Conservation (phyloP, 2,888 invertebrate genomes). For the Pterostichus niger region DNA sequence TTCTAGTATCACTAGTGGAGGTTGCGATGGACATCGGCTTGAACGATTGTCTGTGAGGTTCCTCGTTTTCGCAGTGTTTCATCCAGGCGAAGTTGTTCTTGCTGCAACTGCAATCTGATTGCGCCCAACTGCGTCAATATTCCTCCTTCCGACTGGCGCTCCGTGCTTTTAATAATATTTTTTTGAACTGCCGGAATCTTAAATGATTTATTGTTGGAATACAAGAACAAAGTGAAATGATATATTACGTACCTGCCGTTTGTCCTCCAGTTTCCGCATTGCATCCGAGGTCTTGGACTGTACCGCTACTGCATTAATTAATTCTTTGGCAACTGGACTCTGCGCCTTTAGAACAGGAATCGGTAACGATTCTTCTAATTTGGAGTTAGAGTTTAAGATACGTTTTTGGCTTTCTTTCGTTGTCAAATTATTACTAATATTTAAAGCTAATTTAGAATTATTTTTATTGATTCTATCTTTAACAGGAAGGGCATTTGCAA, state of each 20-base stretch:
- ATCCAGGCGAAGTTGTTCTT: conserved; percentile 83
- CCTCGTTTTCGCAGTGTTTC: conserved; percentile 75
- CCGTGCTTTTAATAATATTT: conserved; percentile 77
- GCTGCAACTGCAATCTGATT: conserved; percentile 83
- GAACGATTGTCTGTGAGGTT: conserved; percentile 73
- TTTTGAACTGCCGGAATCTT: conserved; percentile 82
- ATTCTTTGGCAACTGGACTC: conserved; percentile 76
- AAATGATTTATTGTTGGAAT: conserved; percentile 69
- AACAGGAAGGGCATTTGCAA: conserved; percentile 70
- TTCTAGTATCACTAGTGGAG: too few relatives aligned
- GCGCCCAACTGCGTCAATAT: conserved; percentile 85
- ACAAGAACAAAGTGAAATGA: background rate
- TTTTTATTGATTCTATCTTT: conserved; percentile 8
- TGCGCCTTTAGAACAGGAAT: conserved; percentile 82
- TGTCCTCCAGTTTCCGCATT: conserved; percentile 76
- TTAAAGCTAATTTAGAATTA: conserved; percentile 13
- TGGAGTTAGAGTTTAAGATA: background rate
- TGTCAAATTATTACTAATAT: conserved; percentile 36
- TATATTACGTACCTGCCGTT: conserved; percentile 76
- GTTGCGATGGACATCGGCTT: conserved; percentile 50
- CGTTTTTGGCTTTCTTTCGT: conserved; percentile 45
- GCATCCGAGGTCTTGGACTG: conserved; percentile 72
- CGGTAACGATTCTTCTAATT: conserved; percentile 74
- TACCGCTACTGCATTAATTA: conserved; percentile 73
- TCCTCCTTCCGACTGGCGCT: conserved; percentile 75